Evolutionary conservation across 2,113 vertebrate genomes (phyloP).

Genomic region (Elephas maximus): DNA sequence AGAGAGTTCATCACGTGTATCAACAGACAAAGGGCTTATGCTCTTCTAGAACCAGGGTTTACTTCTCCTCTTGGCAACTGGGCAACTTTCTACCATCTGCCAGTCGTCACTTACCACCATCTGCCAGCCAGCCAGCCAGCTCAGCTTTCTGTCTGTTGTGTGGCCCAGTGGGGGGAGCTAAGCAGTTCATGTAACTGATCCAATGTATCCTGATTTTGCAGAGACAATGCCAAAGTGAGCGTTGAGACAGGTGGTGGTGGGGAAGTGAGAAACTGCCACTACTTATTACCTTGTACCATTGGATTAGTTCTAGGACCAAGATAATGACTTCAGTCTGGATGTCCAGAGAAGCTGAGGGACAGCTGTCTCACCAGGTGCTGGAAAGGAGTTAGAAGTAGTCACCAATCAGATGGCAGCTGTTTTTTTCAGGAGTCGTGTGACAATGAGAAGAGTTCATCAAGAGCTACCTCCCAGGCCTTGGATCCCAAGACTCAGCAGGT

Average conservation of each 20-base stretch:
- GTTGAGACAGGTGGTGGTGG: neutral
- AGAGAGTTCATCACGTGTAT: conserved; percentile 53
- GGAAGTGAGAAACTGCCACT: neutral
- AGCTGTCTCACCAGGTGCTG: neutral
- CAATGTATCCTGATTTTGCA: neutral
- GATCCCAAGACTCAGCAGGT: neutral
- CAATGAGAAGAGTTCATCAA: neutral
- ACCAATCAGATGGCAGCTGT: neutral
- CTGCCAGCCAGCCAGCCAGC: conserved; percentile 37
- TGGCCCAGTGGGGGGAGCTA: neutral
- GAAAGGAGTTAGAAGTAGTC: neutral
- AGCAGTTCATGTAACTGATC: neutral
- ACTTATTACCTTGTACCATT: neutral
- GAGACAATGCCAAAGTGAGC: neutral
- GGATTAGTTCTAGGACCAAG: neutral
- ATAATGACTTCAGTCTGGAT: neutral
- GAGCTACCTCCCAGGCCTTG: neutral
- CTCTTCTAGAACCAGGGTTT: conserved; percentile 34
- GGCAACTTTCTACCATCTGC: conserved; percentile 58
- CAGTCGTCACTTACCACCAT: conserved; percentile 44
- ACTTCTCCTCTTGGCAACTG: conserved; percentile 47
- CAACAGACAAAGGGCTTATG: conserved; percentile 63
- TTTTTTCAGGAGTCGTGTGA: neutral
- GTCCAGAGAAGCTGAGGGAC: neutral
- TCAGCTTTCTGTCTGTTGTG: conserved; percentile 11